Evolutionary conservation across 2,797 vertebrate species (phyloP), one percentile per base, ranked within the genome.

Genomic region (Myotis findleyi): DNA sequence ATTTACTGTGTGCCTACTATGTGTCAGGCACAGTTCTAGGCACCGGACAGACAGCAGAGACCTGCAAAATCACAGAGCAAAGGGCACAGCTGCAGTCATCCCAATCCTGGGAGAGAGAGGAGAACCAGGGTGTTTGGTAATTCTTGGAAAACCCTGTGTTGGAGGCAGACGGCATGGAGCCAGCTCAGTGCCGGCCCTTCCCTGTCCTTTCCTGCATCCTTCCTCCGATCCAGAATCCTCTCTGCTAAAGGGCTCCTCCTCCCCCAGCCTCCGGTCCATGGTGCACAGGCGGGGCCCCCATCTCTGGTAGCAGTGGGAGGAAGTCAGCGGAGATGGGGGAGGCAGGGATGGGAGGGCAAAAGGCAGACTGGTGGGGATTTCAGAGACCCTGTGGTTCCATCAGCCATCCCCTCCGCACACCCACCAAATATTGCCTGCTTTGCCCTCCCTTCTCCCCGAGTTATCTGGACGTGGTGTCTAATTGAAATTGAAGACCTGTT

Each of bases 401-500:
- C 57, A 25, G 0, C 20, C 30, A 1, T 33, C 68, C 36, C 27
- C 38, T 30, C 91, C 3, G 0, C 55, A 41, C 2, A 13, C 71
- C 79, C 87, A 25, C 59, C 49, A 5, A 12, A 33, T 6, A 36
- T 5, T 4, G 3, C 69, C 80, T 10, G 36, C 44, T 36, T 2
- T 51, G 59, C 38, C 68, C 69, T 62, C 33, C 62, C 80, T 72
- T 10, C 47, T 69, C 68, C 62, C 77, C 4, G 7, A 25, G 80
- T 95, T 95, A 95, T 97, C 97, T 97, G 96, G 95, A 94, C 21
- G 12, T 20, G 68, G 76, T 12, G 87, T 53, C 81, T 97, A 96
- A 97, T 93, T 92, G 97, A 97, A 96, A 97, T 88, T 89, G 94
- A 97, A 97, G 96, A 95, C 84, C 93, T 86, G 93, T 59, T 82